Conservation (phyloP, 2,113 vertebrate species). For the Okapia johnstoni region DNA sequence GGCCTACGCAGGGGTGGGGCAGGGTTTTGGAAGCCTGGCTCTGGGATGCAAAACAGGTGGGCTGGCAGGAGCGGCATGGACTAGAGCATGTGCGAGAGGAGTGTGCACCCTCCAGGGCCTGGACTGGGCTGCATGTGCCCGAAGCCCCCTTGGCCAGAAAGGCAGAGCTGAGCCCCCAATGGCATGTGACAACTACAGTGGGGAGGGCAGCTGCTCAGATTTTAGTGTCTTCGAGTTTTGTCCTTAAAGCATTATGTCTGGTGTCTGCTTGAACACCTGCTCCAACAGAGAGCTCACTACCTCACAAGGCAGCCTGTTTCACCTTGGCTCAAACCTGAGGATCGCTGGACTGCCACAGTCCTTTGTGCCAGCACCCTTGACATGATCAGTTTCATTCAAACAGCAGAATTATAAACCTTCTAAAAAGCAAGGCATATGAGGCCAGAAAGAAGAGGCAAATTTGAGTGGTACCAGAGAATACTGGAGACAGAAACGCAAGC, state of each 20-base stretch:
- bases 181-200: accelerated
- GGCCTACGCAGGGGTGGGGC: neutral
- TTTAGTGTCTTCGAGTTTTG: neutral
- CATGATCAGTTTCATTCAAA: neutral
- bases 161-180: accelerated
- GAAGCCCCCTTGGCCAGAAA: neutral
- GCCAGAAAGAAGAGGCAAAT: neutral
- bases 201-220: neutral
- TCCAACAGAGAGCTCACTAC: neutral
- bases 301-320: neutral
- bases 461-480: neutral
- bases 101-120: neutral
- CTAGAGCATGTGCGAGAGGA: neutral
- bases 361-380: neutral
- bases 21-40: neutral
- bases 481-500: neutral
- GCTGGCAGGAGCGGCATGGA: accelerated
- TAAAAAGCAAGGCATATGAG: neutral
- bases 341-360: neutral
- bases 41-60: neutral
- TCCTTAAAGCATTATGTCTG: neutral
- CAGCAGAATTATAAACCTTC: neutral
- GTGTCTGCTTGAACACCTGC: neutral
- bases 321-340: neutral
- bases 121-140: accelerated